Percentiles rank a stretch among this genome's conserved stretches.
Evolutionary conservation across 1,140 invertebrate genomes (phyloP).

Genomic region (Rhizoglyphus robini): DNA sequence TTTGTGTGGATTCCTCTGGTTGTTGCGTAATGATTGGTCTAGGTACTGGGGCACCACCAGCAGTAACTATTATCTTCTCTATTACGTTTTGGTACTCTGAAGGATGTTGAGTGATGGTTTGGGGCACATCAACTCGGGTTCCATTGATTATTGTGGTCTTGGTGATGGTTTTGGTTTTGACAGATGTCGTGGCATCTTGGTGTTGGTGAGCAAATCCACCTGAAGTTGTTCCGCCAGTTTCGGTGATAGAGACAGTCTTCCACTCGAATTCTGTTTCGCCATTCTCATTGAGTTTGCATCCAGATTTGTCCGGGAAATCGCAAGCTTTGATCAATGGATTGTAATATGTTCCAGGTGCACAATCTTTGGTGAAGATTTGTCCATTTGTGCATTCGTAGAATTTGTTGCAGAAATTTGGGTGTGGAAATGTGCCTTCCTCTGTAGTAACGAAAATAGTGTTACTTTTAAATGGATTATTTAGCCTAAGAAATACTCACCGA

Average conservation of each 20-base stretch:
- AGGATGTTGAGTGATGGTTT: too few relatives aligned
- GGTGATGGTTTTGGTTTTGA: too few relatives aligned
- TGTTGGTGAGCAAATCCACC: not conserved
- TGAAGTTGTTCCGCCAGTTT: not conserved
- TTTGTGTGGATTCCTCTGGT: too few relatives aligned
- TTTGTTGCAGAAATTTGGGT: slow-evolving; percentile 3
- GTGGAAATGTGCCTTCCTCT: slow-evolving; percentile 6
- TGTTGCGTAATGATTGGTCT: too few relatives aligned
- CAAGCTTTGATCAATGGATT: slow-evolving; percentile 11
- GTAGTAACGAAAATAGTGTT: too few relatives aligned
- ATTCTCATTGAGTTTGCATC: not conserved
- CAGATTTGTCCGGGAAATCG: slow-evolving; percentile 6
- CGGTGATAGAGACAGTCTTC: not conserved
- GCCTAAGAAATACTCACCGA: too few relatives aligned
- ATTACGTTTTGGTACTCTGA: too few relatives aligned
- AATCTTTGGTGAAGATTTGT: not conserved
- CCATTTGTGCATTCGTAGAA: slow-evolving; percentile 15
- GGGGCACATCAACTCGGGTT: too few relatives aligned
- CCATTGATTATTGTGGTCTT: too few relatives aligned
- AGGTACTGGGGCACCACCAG: too few relatives aligned
- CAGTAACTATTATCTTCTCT: too few relatives aligned
- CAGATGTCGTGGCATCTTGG: too few relatives aligned
- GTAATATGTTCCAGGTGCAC: slow-evolving; percentile 17
- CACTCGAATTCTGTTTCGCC: not conserved
- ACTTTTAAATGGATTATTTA: not conserved